Base-by-base conservation (phyloP, 2,888 invertebrate species). In the Phytoseiulus persimilis region DNA sequence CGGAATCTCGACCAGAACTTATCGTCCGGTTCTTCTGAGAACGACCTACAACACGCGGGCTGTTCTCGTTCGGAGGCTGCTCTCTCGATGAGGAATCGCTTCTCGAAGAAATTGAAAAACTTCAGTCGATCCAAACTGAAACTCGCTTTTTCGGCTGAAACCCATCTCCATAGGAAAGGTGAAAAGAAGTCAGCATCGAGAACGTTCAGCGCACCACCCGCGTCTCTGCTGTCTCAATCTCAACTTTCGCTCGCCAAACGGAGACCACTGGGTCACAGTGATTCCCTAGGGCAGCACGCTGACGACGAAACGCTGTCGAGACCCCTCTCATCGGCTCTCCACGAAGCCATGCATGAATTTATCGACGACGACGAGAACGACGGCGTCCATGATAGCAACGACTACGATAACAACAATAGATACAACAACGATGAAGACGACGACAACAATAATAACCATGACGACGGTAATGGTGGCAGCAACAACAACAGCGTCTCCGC, bases 61-160 rank as follows among this genome's bases (percentile, higher is more conserved):
- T 32, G 39, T 33, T 87, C 87, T 32, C 87, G 87, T 18, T 87
- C 87, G 0, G 87, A 87, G 33, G 45, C 87, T 32, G 87, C 87
- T n/a, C 87, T 87, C 33, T 87, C 87, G 39, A 87, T 87, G 87
- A 87, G 87, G 87, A 87, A 87, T 87, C 87, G 87, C 31, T 87
- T 87, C 45, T 87, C 87, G 11, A 87, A 87, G 87, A 87, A 87
- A 45, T 31, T 87, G 31, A 87, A 45, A 45, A 87, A 87, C 33
- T 87, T 87, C 87, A 87, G 87, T 45, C 87, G 87, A 45, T 87
- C 87, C 28, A 87, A 87, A 45, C 39, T 87, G n/a, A 87, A 87
- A 45, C 87, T 87, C 33, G 87, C 87, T 5, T 87, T 87, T 33
- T 87, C 87, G 87, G 87, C 87, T 28, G 87, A 87, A 87, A 45